Percentiles rank a stretch among this genome's conserved stretches.
These are phyloP conservation scores for Nomada goodeniana DNA, from an alignment of 2,888 invertebrate species.

Conservation along the genomic window DNA sequence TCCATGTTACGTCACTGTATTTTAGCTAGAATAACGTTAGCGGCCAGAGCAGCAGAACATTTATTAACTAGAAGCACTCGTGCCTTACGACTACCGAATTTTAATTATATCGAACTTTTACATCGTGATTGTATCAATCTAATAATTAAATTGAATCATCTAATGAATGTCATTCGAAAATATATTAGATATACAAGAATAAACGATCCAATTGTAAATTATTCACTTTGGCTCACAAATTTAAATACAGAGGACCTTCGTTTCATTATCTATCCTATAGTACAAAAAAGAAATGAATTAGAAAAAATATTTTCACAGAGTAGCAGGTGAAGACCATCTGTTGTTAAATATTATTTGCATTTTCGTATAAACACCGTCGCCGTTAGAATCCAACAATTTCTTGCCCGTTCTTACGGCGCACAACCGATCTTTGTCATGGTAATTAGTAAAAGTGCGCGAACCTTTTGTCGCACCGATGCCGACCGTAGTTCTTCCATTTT, in stretches of 20 bases:
- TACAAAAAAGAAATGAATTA: background rate
- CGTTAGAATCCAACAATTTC: conserved; percentile 10
- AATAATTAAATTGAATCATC: background rate
- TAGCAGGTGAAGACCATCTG: background rate
- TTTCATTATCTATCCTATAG: background rate
- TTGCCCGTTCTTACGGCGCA: conserved; percentile 18
- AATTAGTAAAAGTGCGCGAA: conserved; percentile 42
- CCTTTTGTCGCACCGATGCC: conserved; percentile 1
- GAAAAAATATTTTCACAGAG: background rate
- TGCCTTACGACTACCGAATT: too few relatives aligned
- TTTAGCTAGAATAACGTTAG: conserved; percentile 26
- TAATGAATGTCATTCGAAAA: background rate
- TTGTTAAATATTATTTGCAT: conserved; percentile 30
- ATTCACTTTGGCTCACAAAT: too few relatives aligned
- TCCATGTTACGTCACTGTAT: conserved; percentile 16
- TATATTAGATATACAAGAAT: too few relatives aligned
- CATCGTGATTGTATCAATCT: too few relatives aligned
- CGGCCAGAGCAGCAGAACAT: too few relatives aligned
- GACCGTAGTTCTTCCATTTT: conserved; percentile 29
- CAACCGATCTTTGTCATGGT: conserved; percentile 52
- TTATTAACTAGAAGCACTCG: too few relatives aligned
- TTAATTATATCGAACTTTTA: too few relatives aligned
- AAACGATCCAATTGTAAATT: too few relatives aligned
- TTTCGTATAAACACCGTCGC: background rate
- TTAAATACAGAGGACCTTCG: too few relatives aligned